Evolutionary conservation across 2,888 invertebrate genomes (phyloP).

Genomic region (Alloscopus bannaensis): DNA sequence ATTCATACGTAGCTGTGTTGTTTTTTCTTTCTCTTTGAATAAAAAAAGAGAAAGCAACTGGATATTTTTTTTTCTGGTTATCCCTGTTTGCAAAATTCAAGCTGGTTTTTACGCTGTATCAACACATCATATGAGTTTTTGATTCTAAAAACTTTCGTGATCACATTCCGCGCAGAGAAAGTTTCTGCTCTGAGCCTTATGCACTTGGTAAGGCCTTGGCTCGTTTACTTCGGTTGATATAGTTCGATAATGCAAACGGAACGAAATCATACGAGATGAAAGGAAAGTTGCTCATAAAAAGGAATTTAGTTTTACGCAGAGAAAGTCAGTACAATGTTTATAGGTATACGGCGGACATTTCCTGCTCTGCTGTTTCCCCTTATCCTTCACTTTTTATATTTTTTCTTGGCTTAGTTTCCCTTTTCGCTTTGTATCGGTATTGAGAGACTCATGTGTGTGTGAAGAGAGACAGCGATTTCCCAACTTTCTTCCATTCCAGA

Average conservation of each 20-base stretch:
- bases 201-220: too few species aligned
- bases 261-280: constrained; percentile 18
- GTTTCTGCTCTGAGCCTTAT: too few species aligned
- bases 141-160: background rate
- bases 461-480: constrained; percentile 21
- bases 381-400: constrained; percentile 31
- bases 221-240: constrained; percentile 20
- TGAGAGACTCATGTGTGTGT: background rate
- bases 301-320: constrained; percentile 31
- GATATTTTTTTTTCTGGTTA: background rate
- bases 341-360: constrained; percentile 29
- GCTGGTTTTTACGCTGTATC: background rate
- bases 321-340: background rate
- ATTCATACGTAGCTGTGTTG: background rate
- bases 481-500: background rate
- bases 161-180: background rate
- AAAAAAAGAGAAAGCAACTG: background rate
- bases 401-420: constrained; percentile 44
- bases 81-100: constrained; percentile 10
- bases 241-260: constrained; percentile 50
- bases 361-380: constrained; percentile 36
- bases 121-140: constrained; percentile 12
- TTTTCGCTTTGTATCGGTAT: constrained; percentile 4
- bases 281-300: constrained; percentile 42
- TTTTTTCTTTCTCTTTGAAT: background rate